Evolutionary conservation across 2,888 invertebrate species (phyloP).

Genomic region (Oxystoma pomonae): DNA sequence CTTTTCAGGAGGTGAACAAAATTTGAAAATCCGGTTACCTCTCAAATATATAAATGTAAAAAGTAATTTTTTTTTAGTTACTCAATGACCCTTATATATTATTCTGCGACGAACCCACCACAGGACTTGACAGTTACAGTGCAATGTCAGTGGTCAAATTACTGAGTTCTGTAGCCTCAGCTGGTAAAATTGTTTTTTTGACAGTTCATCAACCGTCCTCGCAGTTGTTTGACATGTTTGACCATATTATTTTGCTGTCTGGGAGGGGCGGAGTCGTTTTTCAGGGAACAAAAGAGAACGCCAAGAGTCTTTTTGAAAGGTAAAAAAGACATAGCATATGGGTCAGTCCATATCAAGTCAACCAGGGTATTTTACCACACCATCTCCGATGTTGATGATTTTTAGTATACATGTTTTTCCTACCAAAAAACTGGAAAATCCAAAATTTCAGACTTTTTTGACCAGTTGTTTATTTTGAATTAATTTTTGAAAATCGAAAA

Average conservation of each 20-base stretch:
- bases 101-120: slow-evolving; percentile 93
- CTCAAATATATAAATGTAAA: too few species aligned
- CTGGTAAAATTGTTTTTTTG: slow-evolving; percentile 76
- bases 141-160: slow-evolving; percentile 76
- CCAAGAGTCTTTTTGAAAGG: slow-evolving; percentile 48
- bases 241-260: slow-evolving; percentile 66
- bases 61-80: slow-evolving; percentile 56
- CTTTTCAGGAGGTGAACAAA: too few species aligned
- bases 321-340: too few species aligned
- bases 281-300: slow-evolving; percentile 70
- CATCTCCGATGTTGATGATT: too few species aligned
- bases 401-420: too few species aligned
- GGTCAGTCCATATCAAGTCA: too few species aligned
- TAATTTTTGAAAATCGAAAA: too few species aligned
- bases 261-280: slow-evolving; percentile 75
- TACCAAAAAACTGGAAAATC: too few species aligned
- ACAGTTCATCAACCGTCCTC: slow-evolving; percentile 92
- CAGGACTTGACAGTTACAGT: slow-evolving; percentile 86
- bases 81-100: slow-evolving; percentile 83
- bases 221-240: slow-evolving; percentile 78
- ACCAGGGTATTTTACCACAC: too few species aligned
- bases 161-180: slow-evolving; percentile 58
- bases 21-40: too few species aligned
- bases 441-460: too few species aligned
- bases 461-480: too few species aligned